Conservation (phyloP, 1,140 invertebrate genomes). For the Bombyx mandarina region DNA sequence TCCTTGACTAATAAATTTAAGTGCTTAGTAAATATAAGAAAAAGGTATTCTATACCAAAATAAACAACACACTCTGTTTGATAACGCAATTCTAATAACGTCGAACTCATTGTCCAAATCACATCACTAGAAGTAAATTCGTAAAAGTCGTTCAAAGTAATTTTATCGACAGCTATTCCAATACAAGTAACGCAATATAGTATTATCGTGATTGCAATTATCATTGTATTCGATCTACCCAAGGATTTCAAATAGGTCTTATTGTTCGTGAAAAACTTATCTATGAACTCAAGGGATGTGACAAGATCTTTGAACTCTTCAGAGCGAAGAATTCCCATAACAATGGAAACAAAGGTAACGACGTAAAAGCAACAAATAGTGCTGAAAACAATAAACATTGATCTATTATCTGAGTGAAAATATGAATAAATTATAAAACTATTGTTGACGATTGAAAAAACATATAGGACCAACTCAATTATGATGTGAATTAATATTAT, state of each 20-base stretch:
- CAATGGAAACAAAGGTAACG: too few relatives aligned
- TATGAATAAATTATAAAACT: too few relatives aligned
- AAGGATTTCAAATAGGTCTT: too few relatives aligned
- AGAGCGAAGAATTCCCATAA: too few relatives aligned
- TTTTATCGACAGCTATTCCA: background rate
- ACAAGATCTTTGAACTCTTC: too few relatives aligned
- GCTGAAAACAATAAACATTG: too few relatives aligned
- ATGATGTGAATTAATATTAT: background rate
- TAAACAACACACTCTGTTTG: background rate
- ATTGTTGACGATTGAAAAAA: background rate
- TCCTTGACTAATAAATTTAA: background rate
- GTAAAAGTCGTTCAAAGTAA: background rate
- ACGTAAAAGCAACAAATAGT: too few relatives aligned
- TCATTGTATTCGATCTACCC: background rate
- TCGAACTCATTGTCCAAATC: background rate
- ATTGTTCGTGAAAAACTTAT: too few relatives aligned
- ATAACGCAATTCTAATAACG: background rate
- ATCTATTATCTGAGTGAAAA: too few relatives aligned
- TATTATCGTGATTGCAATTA: background rate
- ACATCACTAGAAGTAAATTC: conserved; percentile 1
- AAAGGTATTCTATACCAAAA: background rate
- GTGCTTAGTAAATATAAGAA: background rate
- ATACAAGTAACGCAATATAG: background rate
- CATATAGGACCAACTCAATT: background rate
- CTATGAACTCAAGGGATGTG: too few relatives aligned